These are phyloP conservation scores for Loriculus beryllinus DNA, from an alignment of 2,797 vertebrate species.

Conservation along the genomic window DNA sequence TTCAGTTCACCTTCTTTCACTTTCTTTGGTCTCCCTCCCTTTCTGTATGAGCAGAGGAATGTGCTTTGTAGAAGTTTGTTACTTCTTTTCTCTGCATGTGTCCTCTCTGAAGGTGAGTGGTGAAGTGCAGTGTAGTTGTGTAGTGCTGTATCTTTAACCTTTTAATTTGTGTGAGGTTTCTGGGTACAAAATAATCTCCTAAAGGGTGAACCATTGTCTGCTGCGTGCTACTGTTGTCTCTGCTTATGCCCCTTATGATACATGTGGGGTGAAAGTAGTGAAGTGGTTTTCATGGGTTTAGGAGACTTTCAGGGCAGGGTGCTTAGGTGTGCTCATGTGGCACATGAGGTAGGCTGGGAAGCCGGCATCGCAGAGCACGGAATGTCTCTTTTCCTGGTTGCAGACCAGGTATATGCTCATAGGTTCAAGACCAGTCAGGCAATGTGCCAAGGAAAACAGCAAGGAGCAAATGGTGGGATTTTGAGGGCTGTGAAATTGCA, in stretches of 20 bases:
- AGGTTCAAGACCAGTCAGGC: not conserved
- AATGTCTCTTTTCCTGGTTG: not conserved
- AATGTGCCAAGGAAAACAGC: not conserved
- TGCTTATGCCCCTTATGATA: no score
- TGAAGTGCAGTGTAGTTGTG: not conserved
- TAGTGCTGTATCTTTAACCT: not conserved
- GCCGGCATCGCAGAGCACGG: not conserved
- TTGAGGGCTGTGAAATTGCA: not conserved
- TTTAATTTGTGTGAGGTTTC: not conserved
- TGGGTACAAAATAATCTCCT: not conserved
- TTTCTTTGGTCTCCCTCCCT: not conserved
- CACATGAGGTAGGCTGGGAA: not conserved
- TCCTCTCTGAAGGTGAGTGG: rapidly evolving
- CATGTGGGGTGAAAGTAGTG: not conserved
- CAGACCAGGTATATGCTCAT: not conserved
- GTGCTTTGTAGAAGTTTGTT: not conserved
- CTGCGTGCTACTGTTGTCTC: not conserved
- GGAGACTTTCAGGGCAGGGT: not conserved
- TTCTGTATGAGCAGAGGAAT: not conserved
- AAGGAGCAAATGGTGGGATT: not conserved
- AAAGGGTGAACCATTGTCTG: not conserved
- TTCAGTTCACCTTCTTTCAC: conserved; percentile 1
- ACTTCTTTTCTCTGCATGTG: not conserved
- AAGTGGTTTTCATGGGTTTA: not conserved
- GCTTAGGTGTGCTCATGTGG: not conserved